Evolutionary conservation across 2,797 vertebrate genomes (phyloP).

Genomic region (Melanotaenia parkinsoni): DNA sequence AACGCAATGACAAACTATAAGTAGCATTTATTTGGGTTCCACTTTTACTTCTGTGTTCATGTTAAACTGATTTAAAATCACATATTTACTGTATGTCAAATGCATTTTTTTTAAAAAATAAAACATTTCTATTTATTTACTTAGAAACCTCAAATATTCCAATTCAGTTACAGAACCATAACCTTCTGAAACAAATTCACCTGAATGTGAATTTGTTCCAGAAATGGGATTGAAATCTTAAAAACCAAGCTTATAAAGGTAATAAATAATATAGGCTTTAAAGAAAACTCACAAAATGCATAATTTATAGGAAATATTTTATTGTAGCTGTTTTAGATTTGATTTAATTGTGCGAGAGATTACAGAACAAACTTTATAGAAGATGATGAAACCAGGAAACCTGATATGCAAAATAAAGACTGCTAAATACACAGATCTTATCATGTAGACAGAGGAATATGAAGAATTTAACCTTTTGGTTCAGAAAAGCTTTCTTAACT

Average conservation of each 20-base stretch:
- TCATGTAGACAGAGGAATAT: background rate
- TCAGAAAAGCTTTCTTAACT: slow-evolving; percentile 19
- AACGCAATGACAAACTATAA: background rate
- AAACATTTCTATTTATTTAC: background rate
- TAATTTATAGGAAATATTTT: background rate
- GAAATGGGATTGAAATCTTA: background rate
- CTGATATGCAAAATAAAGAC: background rate
- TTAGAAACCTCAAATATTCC: background rate
- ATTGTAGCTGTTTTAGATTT: slow-evolving; percentile 2
- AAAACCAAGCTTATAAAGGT: background rate
- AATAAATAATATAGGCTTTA: no score
- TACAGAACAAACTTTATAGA: slow-evolving; percentile 7
- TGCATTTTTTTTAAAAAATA: background rate
- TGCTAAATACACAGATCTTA: background rate
- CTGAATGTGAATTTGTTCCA: background rate
- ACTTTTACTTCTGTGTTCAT: background rate
- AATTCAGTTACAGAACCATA: background rate
- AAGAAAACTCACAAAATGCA: background rate
- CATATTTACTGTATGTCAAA: background rate
- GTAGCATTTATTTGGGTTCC: background rate
- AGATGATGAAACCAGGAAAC: background rate
- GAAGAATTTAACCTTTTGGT: background rate
- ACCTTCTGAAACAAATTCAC: background rate
- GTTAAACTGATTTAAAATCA: background rate
- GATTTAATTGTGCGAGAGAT: background rate